Percentiles rank a stretch among this genome's conserved stretches.
Evolutionary conservation across 1,140 invertebrate species (phyloP).

Genomic region (Laupala kohalensis): DNA sequence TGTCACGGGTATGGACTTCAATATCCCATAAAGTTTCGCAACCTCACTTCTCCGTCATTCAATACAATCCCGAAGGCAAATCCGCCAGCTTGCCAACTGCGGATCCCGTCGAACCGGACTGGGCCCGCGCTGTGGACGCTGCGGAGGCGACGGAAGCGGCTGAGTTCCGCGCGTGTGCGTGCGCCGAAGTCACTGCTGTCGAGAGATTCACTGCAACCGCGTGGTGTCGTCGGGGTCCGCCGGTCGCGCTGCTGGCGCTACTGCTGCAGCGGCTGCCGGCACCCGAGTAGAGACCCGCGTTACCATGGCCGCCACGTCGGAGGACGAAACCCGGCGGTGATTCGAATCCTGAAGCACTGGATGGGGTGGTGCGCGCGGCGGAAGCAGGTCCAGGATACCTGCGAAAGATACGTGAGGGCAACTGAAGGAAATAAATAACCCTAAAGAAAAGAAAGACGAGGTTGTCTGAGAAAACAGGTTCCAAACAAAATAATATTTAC

Average conservation of each 20-base stretch:
- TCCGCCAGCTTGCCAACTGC: conserved; percentile 47
- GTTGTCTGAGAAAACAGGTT: background rate
- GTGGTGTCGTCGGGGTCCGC: background rate
- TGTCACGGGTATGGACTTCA: too few relatives aligned
- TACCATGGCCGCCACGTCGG: conserved; percentile 33
- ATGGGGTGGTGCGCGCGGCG: conserved; percentile 13
- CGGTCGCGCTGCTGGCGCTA: conserved; percentile 14
- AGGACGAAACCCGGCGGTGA: background rate
- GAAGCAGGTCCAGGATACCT: background rate
- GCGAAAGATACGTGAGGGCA: background rate
- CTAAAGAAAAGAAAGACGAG: too few relatives aligned
- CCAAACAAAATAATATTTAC: background rate
- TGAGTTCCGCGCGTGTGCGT: background rate
- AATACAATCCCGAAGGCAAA: conserved; percentile 57
- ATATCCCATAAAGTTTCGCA: too few relatives aligned
- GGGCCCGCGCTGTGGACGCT: background rate
- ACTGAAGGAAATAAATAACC: too few relatives aligned
- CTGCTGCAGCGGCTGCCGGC: conserved; percentile 18
- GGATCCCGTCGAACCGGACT: conserved; percentile 17
- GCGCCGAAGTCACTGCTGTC: background rate
- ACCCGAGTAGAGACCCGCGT: conserved; percentile 46
- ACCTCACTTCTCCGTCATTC: too few relatives aligned
- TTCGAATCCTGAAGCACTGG: conserved; percentile 14
- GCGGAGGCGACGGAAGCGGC: background rate
- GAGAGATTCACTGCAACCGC: background rate